Conservation (phyloP, 2,797 vertebrate genomes). For the Sebastes oblongus region DNA sequence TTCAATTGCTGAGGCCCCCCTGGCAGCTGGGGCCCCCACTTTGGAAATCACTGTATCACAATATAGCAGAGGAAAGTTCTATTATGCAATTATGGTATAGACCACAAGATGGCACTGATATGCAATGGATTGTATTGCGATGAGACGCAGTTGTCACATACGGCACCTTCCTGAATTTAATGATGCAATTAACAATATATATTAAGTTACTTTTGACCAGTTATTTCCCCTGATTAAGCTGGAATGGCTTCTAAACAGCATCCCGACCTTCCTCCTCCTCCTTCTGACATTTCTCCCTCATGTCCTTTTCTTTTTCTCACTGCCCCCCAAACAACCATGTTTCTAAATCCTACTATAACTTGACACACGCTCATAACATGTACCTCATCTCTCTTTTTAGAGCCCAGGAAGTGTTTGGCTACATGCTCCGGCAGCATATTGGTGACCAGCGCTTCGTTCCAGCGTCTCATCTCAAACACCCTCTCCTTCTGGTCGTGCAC, state of each 20-base stretch:
- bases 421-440: constrained; percentile 96
- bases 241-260: not conserved
- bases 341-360: not conserved
- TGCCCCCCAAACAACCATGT: not conserved
- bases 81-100: not conserved
- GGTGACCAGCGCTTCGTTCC: constrained; percentile 94
- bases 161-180: not conserved
- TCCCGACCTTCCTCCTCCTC: not conserved
- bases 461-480: constrained; percentile 94
- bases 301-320: not conserved
- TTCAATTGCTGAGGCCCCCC: too few species aligned
- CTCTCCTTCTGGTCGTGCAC: constrained; percentile 94
- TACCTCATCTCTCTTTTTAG: constrained; percentile 95
- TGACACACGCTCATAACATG: not conserved
- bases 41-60: too few species aligned
- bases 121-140: not conserved
- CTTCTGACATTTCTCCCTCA: not conserved
- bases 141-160: not conserved
- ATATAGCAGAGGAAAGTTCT: not conserved
- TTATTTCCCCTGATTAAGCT: not conserved
- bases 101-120: constrained; percentile 57
- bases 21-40: too few species aligned
- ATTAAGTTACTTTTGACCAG: not conserved
- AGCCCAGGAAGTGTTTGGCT: constrained; percentile 93
- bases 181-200: not conserved